Evolutionary conservation across 2,888 invertebrate genomes (phyloP).

Genomic region (Nudaria mundana): DNA sequence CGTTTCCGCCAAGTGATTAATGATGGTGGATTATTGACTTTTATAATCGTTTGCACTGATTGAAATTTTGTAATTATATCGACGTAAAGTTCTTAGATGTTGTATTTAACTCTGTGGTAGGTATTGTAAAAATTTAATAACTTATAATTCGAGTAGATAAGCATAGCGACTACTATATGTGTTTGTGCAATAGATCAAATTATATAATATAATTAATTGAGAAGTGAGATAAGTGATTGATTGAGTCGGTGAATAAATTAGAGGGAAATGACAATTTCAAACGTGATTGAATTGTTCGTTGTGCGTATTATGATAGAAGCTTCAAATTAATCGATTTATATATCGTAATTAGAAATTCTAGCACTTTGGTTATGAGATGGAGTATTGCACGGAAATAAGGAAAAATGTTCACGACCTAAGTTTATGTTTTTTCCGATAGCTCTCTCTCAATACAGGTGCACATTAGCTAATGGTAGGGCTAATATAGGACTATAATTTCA

Average conservation of each 20-base stretch:
- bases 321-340: conserved; percentile 69
- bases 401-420: conserved; percentile 40
- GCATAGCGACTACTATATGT: conserved; percentile 68
- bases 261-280: conserved; percentile 57
- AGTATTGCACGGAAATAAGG: conserved; percentile 59
- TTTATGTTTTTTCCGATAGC: conserved; percentile 59
- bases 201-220: conserved; percentile 41
- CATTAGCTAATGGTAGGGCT: no score
- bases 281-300: conserved; percentile 60
- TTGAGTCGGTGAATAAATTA: conserved; percentile 43
- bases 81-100: conserved; percentile 75
- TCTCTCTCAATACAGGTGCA: no score
- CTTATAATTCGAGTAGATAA: conserved; percentile 71
- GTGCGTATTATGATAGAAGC: conserved; percentile 70
- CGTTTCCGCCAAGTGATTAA: conserved; percentile 50
- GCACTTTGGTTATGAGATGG: conserved; percentile 68
- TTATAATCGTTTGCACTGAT: conserved; percentile 76
- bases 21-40: conserved; percentile 54
- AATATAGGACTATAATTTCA: no score
- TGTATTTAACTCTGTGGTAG: conserved; percentile 75
- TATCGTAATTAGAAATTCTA: conserved; percentile 69
- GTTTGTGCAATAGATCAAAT: conserved; percentile 74
- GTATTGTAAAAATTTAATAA: conserved; percentile 74
- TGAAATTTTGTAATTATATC: conserved; percentile 76
- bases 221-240: conserved; percentile 47